Base-by-base conservation (phyloP, 1,140 invertebrate species). In the Neomicropteryx cornuta region DNA sequence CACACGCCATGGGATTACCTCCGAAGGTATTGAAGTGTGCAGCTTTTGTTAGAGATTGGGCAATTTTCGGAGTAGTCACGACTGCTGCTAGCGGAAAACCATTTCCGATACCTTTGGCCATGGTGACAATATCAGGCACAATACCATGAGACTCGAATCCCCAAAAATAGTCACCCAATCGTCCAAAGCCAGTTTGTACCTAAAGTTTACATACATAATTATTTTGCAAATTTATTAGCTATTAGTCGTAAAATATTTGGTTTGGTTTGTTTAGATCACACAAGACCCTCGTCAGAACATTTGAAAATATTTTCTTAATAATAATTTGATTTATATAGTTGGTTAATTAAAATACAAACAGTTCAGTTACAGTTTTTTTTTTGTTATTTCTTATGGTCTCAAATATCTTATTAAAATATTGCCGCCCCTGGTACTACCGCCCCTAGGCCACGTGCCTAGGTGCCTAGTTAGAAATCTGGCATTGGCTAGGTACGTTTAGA, bases 21-120 rank as follows among this genome's bases (percentile, higher is more conserved):
- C 90, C 92, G 60, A 84, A 98, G 0, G 95, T 99, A 56, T 98
- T 98, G 55, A 97, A 97, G 66, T 95, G 89, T 5, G 76, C 54
- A 1, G 88, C 88, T 46, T 75, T 68, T 1, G 72, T 72, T 46
- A 97, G 70, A 4, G 72, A 71, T 10, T 76, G 57, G 0, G 92
- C 87, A 36, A 98, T 88, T 58, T 86, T 77, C 4, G 76, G 73
- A 0, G 84, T 94, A 0, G 93, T 97, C 1, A 95, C 83, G 1
- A 97, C 89, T 11, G 92, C 93, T 2, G 81, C 93, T 53, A 99
- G 61, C 1, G 95, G 95, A 63, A 90, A 97, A 2, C 93, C 92
- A 64, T 97, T 97, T 1, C 83, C 85, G 30, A 89, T 87, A n/a
- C 81, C 81, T 56, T 90, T 91, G 1, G 86, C 86, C 77, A 89